Evolutionary conservation across 2,888 invertebrate species (phyloP).

Genomic region (Amphipyra tragopoginis): DNA sequence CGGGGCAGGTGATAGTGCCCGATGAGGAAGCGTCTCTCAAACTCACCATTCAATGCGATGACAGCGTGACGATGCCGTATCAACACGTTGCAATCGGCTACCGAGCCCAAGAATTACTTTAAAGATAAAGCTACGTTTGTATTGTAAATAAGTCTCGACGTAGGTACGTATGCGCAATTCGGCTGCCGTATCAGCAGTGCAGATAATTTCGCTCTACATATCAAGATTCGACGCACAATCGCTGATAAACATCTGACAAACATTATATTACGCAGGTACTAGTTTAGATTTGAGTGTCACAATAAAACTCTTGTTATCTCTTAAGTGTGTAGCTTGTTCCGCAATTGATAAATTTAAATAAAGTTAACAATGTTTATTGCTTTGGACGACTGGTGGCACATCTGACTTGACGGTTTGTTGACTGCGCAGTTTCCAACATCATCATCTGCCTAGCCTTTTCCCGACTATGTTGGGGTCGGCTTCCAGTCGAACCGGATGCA

Average conservation of each 20-base stretch:
- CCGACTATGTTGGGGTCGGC: no score
- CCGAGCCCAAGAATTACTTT: not conserved
- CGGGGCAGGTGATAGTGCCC: not conserved
- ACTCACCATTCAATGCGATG: no score
- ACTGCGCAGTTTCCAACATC: no score
- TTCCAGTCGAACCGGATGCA: no score
- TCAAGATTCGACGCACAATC: constrained; percentile 11
- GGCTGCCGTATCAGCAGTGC: constrained; percentile 10
- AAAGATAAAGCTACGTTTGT: not conserved
- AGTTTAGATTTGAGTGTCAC: constrained; percentile 12
- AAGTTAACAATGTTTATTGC: not conserved
- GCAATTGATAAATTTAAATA: constrained; percentile 4
- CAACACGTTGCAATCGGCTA: not conserved
- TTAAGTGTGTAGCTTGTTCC: constrained; percentile 3
- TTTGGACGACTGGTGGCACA: not conserved
- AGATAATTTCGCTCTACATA: constrained; percentile 16
- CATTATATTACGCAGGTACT: constrained; percentile 4
- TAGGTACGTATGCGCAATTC: not conserved
- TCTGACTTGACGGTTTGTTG: no score
- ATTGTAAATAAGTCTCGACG: no score
- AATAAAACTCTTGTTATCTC: constrained; percentile 13
- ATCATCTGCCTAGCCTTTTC: no score
- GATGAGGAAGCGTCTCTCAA: not conserved
- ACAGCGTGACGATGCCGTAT: no score
- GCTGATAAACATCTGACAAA: constrained; percentile 21